phyloP scores from a whole-genome alignment of 53 echinoderm and acorn worm species.

The Astropecten irregularis region DNA sequence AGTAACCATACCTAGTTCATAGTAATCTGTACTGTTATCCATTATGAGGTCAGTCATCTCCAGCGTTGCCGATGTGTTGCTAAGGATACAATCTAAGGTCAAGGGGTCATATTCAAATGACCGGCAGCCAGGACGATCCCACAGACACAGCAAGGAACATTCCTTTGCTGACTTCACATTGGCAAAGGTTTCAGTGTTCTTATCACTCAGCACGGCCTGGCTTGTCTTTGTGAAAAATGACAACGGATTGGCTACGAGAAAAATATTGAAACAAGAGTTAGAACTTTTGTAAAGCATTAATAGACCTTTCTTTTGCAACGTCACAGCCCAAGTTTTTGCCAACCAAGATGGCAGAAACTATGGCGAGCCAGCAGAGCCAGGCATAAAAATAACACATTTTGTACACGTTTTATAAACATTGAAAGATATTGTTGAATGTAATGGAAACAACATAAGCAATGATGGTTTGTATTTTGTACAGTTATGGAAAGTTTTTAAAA shows the following conservation, averaged over 20 bases:
- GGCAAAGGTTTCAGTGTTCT: not conserved
- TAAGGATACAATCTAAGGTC: constrained; percentile 31
- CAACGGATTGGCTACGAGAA: constrained; percentile 45
- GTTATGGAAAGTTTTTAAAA: no score
- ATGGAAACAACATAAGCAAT: no score
- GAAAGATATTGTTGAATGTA: no score
- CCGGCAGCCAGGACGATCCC: constrained; percentile 27
- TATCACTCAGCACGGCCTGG: not conserved
- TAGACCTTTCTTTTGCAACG: no score
- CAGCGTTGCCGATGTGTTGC: constrained; percentile 38
- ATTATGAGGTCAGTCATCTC: not conserved
- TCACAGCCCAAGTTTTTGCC: no score
- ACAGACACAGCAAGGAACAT: constrained; percentile 65
- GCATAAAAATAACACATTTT: no score
- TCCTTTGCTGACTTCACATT: constrained; percentile 19
- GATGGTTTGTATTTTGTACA: no score
- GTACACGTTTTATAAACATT: no score
- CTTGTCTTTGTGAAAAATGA: constrained; percentile 55
- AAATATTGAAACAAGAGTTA: not conserved
- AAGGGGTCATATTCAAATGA: constrained; percentile 58
- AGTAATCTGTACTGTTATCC: constrained; percentile 38
- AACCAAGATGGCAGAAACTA: no score
- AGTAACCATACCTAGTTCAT: constrained; percentile 68
- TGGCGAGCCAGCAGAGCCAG: no score
- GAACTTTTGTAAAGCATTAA: no score